These are phyloP conservation scores for Corythaixoides concolor DNA, from an alignment of 2,113 vertebrate genomes.

Conservation along the genomic window DNA sequence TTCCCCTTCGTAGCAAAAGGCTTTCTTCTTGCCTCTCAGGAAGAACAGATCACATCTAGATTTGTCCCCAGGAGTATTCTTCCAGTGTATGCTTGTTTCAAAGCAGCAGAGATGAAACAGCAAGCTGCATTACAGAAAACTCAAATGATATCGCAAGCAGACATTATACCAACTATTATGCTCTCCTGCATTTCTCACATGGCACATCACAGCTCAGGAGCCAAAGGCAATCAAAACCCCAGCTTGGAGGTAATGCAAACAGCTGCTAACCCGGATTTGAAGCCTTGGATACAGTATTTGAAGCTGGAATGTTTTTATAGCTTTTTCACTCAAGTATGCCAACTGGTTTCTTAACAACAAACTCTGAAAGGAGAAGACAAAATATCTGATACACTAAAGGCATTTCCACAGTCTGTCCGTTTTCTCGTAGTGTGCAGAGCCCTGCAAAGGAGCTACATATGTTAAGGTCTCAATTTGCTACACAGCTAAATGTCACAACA, in stretches of 20 bases:
- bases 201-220: not conserved
- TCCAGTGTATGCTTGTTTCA: not conserved
- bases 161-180: not conserved
- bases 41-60: not conserved
- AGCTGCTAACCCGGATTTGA: not conserved
- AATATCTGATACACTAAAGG: rapidly evolving
- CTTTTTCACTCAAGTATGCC: not conserved
- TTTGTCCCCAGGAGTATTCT: not conserved
- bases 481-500: not conserved
- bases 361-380: not conserved
- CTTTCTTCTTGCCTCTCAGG: not conserved
- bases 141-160: not conserved
- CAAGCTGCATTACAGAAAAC: not conserved
- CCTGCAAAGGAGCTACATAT: not conserved
- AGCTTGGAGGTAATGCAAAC: not conserved
- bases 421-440: not conserved
- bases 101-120: not conserved
- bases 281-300: not conserved
- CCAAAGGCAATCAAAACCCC: not conserved
- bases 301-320: not conserved
- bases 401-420: not conserved
- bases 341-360: rapidly evolving
- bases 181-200: not conserved
- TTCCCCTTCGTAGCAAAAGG: not conserved
- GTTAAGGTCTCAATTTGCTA: not conserved